Percentiles rank a stretch among this genome's conserved stretches.
Evolutionary conservation across 2,888 invertebrate genomes (phyloP).

Genomic region (Drosophila merina): DNA sequence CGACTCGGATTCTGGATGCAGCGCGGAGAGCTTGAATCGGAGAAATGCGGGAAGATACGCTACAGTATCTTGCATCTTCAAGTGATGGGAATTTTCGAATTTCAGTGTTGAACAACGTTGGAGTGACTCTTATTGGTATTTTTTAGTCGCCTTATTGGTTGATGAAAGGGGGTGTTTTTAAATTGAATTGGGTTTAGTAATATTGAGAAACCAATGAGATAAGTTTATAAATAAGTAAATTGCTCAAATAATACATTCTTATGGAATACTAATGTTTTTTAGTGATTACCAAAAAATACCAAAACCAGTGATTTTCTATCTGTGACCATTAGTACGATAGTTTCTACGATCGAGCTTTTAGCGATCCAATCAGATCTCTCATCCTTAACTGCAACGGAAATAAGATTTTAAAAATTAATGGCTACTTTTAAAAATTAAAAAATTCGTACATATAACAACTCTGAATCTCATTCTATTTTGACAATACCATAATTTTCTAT

Average conservation of each 20-base stretch:
- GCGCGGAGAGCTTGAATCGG: conserved; percentile 14
- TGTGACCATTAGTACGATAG: neutral
- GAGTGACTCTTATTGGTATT: neutral
- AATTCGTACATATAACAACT: no score
- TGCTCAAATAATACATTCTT: accelerated
- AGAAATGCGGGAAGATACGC: neutral
- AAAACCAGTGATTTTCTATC: neutral
- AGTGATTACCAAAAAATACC: neutral
- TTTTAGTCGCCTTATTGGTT: neutral
- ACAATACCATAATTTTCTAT: no score
- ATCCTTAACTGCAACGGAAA: neutral
- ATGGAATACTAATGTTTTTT: neutral
- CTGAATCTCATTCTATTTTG: no score
- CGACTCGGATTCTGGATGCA: conserved; percentile 30
- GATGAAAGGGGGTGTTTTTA: no score
- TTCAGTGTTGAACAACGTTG: neutral
- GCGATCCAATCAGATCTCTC: neutral
- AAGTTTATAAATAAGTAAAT: neutral
- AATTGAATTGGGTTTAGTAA: no score
- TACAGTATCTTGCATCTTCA: neutral
- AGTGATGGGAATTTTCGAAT: neutral
- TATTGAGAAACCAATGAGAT: no score
- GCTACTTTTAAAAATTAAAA: no score
- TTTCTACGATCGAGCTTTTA: neutral
- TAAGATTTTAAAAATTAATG: neutral